Evolutionary conservation across 2,797 vertebrate genomes (phyloP).

Genomic region (Myotis myotis): DNA sequence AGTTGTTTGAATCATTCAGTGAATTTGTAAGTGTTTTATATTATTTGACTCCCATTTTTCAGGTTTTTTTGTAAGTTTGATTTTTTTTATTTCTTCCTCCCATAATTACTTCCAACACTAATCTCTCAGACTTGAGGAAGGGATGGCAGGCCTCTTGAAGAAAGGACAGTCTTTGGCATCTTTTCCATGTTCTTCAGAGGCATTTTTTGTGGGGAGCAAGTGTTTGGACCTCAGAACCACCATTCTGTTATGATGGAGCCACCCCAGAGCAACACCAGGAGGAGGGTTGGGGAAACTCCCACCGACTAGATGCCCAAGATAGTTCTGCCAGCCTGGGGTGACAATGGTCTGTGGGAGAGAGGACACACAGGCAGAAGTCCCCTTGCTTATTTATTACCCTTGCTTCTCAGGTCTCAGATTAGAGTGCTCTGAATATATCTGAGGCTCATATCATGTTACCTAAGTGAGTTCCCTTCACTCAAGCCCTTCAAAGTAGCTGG

Average conservation of each 20-base stretch:
- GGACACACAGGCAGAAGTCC: neutral
- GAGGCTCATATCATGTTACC: neutral
- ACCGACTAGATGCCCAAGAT: neutral
- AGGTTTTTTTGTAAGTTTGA: neutral
- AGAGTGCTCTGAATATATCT: neutral
- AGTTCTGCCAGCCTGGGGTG: neutral
- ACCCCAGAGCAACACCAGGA: neutral
- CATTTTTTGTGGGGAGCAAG: neutral
- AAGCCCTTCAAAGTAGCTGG: neutral
- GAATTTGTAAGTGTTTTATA: neutral
- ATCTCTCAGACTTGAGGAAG: neutral
- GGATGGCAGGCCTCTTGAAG: neutral
- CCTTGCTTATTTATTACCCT: neutral
- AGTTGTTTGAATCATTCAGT: neutral
- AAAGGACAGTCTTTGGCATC: neutral
- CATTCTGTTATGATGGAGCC: neutral
- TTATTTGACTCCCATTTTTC: neutral
- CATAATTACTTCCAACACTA: neutral
- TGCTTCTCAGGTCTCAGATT: neutral
- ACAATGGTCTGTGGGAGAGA: neutral
- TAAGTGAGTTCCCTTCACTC: neutral
- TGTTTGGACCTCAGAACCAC: neutral
- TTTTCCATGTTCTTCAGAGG: neutral
- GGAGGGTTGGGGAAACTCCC: neutral
- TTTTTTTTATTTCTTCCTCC: constrained; percentile 8